phyloP scores from a whole-genome alignment of 2,113 vertebrate genomes.

The Albula goreensis region DNA sequence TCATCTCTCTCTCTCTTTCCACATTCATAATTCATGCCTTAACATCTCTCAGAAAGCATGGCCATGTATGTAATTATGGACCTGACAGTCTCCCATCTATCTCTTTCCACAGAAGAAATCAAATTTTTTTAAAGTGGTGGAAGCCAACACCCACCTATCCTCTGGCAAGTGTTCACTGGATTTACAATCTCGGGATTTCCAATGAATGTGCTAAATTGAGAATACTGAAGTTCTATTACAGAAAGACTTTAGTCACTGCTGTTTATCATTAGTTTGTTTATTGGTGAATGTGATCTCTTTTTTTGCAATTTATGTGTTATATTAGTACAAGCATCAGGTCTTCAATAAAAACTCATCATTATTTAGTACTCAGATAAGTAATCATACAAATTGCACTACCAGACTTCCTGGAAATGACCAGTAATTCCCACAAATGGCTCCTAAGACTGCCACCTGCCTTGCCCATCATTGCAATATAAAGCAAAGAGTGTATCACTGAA shows the following conservation, averaged over 20 bases:
- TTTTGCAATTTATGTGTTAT: background rate
- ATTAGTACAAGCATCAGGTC: background rate
- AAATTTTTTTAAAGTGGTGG: background rate
- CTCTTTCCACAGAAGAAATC: background rate
- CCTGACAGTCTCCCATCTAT: background rate
- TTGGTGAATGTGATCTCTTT: background rate
- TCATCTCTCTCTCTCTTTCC: slow-evolving; percentile 4
- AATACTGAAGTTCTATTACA: background rate
- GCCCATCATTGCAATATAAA: background rate
- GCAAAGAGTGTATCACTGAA: background rate
- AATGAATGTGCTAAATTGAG: background rate
- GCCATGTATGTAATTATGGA: slow-evolving; percentile 1
- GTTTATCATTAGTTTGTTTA: background rate
- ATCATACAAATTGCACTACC: background rate
- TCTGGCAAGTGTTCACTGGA: background rate
- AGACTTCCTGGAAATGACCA: background rate
- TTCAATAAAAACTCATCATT: background rate
- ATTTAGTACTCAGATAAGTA: background rate
- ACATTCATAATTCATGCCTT: slow-evolving; percentile 3
- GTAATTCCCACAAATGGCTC: background rate
- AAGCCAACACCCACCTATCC: background rate
- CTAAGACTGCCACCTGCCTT: background rate
- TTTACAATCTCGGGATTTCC: too few species aligned
- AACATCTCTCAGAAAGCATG: background rate
- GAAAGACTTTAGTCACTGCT: background rate